Evolutionary conservation across 2,888 invertebrate species (phyloP).

Genomic region (Volucella inflata): DNA sequence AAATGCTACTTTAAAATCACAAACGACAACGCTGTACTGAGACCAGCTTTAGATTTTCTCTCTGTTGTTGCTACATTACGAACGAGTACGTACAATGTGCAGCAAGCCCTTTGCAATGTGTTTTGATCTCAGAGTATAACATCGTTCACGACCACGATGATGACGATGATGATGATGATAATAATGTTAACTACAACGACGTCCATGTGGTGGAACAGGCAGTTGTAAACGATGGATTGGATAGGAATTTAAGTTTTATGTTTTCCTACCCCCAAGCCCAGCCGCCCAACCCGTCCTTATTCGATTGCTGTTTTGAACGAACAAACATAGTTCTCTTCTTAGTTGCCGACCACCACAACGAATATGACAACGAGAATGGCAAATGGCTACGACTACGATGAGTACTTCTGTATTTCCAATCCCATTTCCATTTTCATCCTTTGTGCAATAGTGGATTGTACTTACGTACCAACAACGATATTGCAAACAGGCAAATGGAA

Average conservation of each 20-base stretch:
- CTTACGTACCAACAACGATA: conserved; percentile 10
- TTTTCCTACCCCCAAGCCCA: conserved; percentile 54
- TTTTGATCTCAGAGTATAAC: conserved; percentile 21
- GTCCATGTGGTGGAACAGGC: not conserved
- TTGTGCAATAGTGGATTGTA: conserved; percentile 59
- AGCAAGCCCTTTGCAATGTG: conserved; percentile 24
- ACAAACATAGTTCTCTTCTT: conserved; percentile 17
- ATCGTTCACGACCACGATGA: too few relatives aligned
- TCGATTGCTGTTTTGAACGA: conserved; percentile 50
- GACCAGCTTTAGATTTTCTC: conserved; percentile 5
- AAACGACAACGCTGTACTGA: too few relatives aligned
- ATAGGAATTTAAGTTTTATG: conserved; percentile 70
- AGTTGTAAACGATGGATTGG: conserved; percentile 25
- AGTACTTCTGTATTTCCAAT: conserved; percentile 24
- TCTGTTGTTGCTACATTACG: conserved; percentile 1
- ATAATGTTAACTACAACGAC: too few relatives aligned
- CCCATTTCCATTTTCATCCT: conserved; percentile 58
- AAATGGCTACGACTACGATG: too few relatives aligned
- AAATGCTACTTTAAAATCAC: too few relatives aligned
- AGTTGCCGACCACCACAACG: not conserved
- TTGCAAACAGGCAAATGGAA: conserved; percentile 33
- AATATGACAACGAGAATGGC: too few relatives aligned
- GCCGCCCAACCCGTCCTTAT: conserved; percentile 24
- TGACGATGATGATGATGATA: too few relatives aligned
- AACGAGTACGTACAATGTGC: not conserved